Evolutionary conservation across 2,113 vertebrate species (phyloP), one percentile per base, ranked within the genome.

Genomic region (Albula glossodonta): DNA sequence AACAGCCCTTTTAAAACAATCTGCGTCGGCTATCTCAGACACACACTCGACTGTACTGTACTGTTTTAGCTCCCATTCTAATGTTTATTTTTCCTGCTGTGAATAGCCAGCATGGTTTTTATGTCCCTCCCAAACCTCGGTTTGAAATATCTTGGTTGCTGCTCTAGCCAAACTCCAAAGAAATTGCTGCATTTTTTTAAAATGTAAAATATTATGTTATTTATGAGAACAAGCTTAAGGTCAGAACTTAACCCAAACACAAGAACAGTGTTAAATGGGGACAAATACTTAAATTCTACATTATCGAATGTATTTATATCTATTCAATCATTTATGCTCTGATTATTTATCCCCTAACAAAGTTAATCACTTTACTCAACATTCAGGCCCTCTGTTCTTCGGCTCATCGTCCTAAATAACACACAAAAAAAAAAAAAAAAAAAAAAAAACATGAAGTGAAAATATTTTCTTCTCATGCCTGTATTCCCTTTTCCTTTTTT

Each of bases 51-150:
- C 83, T 83, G 66, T 66, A 82, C 84, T 15, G 63, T 56, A 49
- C 31, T 82, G 70, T 57, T 53, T 48, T 22, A 19, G 41, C 49
- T 53, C 51, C 25, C 56, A 13, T 89, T 53, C 17, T 51, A 79
- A n/a, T 90, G 81, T 88, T 87, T 87, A 51, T 86, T 88, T 90
- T 86, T 88, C 63, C 81, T 77, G 70, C 57, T 82, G 41, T 79
- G 12, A 79, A 50, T 6, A n/a, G 41, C 25, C 31, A 6, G 77
- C 31, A 48, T 15, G 77, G 7, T 13, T 78, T 48, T 78, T 31
- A 49, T 48, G 2, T 50, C 78, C 15, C 78, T 17, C 78, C 48
- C 78, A 48, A 11, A 31, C 78, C 78, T 50, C 78, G 13, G 3
- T 15, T 31, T 50, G 12, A 12, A 48, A 13, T 15, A 7, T 19